phyloP scores from a whole-genome alignment of 2,888 invertebrate genomes.

The Sisyra terminalis region DNA sequence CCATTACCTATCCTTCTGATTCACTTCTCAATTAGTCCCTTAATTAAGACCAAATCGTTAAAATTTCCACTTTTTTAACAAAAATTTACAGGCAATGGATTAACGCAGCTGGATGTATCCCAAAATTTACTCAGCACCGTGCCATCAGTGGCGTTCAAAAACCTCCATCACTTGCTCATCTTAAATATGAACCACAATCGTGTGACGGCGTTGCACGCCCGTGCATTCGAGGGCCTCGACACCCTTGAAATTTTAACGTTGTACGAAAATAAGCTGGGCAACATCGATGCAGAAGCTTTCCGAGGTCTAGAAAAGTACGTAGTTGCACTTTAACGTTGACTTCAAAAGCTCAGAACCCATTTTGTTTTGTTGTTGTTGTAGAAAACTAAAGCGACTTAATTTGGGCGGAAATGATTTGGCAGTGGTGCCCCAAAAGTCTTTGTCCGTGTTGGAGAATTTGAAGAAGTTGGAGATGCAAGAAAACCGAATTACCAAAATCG shows the following conservation, averaged over 20 bases:
- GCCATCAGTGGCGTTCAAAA: conserved; percentile 63
- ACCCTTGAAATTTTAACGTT: conserved; percentile 74
- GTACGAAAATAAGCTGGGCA: conserved; percentile 70
- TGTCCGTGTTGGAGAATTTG: conserved; percentile 62
- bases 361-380: conserved; percentile 21
- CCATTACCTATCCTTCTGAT: too few species aligned
- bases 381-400: conserved; percentile 69
- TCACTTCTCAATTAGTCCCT: too few species aligned
- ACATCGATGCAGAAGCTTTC: conserved; percentile 69
- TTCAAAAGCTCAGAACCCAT: neutral
- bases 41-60: too few species aligned
- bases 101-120: conserved; percentile 78
- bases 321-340: neutral
- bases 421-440: conserved; percentile 60
- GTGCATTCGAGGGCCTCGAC: conserved; percentile 74
- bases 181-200: conserved; percentile 80
- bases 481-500: conserved; percentile 59
- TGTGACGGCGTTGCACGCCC: conserved; percentile 60
- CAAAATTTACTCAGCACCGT: conserved; percentile 68
- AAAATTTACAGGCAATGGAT: conserved; percentile 61
- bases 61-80: too few species aligned
- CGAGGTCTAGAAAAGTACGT: conserved; percentile 73
- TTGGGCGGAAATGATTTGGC: conserved; percentile 70
- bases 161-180: conserved; percentile 67
- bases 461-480: conserved; percentile 81